phyloP scores from a whole-genome alignment of 2,797 vertebrate species.

The Garrulus glandarius region DNA sequence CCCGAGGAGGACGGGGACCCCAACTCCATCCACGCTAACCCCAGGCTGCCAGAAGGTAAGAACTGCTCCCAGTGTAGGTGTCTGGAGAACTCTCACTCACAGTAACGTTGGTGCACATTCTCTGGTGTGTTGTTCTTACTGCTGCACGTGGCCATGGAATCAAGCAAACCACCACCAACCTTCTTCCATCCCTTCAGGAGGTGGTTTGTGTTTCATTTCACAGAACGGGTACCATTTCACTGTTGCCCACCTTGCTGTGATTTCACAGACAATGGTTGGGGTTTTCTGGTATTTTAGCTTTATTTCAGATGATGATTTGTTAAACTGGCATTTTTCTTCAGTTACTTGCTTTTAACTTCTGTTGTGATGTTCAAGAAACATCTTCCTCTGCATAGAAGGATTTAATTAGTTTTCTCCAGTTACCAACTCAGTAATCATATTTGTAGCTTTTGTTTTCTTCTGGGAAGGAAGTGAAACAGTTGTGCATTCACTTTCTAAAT shows the following conservation, averaged over 20 bases:
- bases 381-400: not conserved
- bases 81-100: not conserved
- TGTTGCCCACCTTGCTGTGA: not conserved
- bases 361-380: not conserved
- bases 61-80: not conserved
- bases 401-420: not conserved
- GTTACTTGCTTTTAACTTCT: not conserved
- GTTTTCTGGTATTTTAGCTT: not conserved
- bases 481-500: not conserved
- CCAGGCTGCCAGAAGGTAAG: slow-evolving; percentile 75
- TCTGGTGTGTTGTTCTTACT: not conserved
- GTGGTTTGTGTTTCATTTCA: not conserved
- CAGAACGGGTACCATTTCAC: not conserved
- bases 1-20: slow-evolving; percentile 67
- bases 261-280: not conserved
- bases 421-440: not conserved
- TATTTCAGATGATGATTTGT: not conserved
- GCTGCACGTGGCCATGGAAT: not conserved
- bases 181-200: not conserved
- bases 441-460: not conserved
- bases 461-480: not conserved
- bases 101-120: not conserved
- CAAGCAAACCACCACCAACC: not conserved
- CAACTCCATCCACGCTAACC: slow-evolving; percentile 67
- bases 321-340: not conserved